Evolutionary conservation across 2,888 invertebrate genomes (phyloP).

Genomic region (Mactromeris polynyma): DNA sequence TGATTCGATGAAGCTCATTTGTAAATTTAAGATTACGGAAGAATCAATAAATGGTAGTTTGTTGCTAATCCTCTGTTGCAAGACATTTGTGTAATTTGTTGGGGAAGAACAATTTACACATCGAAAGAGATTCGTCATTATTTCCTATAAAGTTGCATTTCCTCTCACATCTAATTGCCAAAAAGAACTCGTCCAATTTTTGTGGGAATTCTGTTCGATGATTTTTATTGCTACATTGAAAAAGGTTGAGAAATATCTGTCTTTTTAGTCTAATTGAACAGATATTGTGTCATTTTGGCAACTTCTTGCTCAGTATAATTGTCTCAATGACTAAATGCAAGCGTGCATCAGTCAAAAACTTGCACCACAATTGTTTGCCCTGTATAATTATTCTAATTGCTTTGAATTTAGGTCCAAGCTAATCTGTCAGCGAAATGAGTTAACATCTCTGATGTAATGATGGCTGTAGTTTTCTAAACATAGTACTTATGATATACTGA

Average conservation of each 20-base stretch:
- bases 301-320: neutral
- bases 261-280: neutral
- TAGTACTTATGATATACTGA: no score
- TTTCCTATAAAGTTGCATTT: neutral
- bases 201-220: neutral
- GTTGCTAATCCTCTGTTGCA: neutral
- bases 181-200: neutral
- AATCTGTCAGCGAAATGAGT: neutral
- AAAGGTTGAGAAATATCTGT: neutral
- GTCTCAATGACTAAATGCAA: neutral
- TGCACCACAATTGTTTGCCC: neutral
- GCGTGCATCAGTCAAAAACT: neutral
- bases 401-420: neutral
- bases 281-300: neutral
- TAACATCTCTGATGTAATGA: neutral
- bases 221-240: neutral
- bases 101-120: neutral
- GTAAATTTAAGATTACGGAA: neutral
- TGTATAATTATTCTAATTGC: neutral
- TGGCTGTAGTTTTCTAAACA: neutral
- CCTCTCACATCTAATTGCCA: neutral
- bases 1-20: neutral
- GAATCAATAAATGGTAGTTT: neutral
- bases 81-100: neutral
- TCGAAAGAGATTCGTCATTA: neutral